Evolutionary conservation across 2,113 vertebrate species (phyloP), one percentile per base, ranked within the genome.

Genomic region (Spermophilus dauricus): DNA sequence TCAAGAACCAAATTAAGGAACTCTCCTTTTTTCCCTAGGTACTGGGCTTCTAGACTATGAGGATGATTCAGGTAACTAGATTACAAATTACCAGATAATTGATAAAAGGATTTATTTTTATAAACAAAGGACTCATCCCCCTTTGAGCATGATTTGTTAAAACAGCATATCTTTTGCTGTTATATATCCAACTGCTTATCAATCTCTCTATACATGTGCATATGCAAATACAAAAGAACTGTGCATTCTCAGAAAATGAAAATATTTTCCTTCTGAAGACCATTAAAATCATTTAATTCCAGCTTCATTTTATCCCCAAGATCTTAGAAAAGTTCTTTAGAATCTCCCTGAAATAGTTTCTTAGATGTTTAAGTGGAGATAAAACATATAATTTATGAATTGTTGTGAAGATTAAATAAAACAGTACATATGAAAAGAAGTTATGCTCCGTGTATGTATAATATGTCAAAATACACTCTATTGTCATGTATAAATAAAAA

Each of bases 41-140:
- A 82, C 95, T 70, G 48, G 95, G 48, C 97, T 98, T 95, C 81
- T 98, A 93, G 97, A 98, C 30, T 88, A 83, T 65, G 97, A 98
- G 37, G 92, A 97, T 39, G 77, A 65, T 53, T 95, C 58, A 97
- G 94, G 96, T 97, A 94, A 94, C 45, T 2, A 92, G 22, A 90
- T 48, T 37, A 94, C 39, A 4, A 88, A n/a, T 42, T 48, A 12
- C 7, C 14, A 42, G 11, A 87, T 12, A 85, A 73, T 34, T 63
- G 26, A 73, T 61, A 30, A 1, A 81, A 65, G 16, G 58, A 81
- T 56, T 32, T 34, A 13, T 51, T 92, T 30, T 80, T 42, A 69
- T 14, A 56, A 30, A 83, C 67, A 85, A 86, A 48, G 4, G 28
- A 20, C 37, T 39, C 30, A 70, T 76, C 18, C 83, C 11, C 11